Evolutionary conservation across 2,797 vertebrate genomes (phyloP), one percentile per base, ranked within the genome.

Genomic region (Cynodonichthys magdalenae): DNA sequence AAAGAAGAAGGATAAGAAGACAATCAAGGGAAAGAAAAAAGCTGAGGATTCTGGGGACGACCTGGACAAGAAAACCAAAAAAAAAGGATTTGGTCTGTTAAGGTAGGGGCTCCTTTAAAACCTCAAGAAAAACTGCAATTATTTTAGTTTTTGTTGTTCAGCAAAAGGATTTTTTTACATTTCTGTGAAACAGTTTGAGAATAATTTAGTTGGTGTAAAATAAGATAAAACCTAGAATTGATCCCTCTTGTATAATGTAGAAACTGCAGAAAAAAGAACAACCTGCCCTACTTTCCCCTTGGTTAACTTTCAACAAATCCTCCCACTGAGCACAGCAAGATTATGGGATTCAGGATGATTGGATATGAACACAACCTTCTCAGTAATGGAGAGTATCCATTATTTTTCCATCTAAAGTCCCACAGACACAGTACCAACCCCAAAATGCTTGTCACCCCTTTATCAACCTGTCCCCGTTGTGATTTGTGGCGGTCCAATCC

Each of bases 81-180:
- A 91, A 90, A 98, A 95, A 63, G 95, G 95, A 5, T 95, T 99
- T 4, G 93, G 91, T 4, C 91, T 98, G 81, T 80, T 98, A 75
- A 96, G 97, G 97, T 99, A 96, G 44, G 70, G 46, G 15, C 58
- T 45, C 14, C 15, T 44, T 52, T 8, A 41, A 42, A 6, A 1
- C 3, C 12, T 3, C 24, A 24, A 24, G 24, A 24, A 24, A 24
- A 24, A 24, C 24, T 2, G 24, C 24, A 24, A 24, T 24, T 24
- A 24, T 24, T 24, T 24, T 2, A 24, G 24, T 24, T 2, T 31
- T 31, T 31, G 31, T 31, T 31, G 31, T 31, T 1, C 6, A 31
- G 31, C 31, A 31, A 31, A 9, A 1, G 31, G 1, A 5, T 31
- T 31, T 31, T 31, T 5, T 9, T 24, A 24, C 24, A 24, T 24